These are phyloP conservation scores for Clunio marinus DNA, from an alignment of 2,888 invertebrate genomes.

Conservation along the genomic window DNA sequence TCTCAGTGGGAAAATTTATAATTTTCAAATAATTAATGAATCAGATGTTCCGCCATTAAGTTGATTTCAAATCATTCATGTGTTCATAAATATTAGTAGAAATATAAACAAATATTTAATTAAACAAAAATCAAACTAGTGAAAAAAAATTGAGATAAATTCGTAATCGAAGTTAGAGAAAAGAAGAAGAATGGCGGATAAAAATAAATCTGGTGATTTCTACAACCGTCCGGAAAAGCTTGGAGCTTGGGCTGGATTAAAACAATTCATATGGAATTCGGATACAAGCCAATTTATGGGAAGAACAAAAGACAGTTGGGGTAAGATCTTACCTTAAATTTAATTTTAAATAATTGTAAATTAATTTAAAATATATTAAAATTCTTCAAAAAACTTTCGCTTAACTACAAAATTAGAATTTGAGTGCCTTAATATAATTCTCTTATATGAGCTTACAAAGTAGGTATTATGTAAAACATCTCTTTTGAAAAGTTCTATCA, in stretches of 20 bases:
- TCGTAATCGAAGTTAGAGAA: not conserved
- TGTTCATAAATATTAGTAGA: not conserved
- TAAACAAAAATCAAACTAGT: not conserved
- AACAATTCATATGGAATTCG: conserved; percentile 83
- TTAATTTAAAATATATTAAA: too few relatives aligned
- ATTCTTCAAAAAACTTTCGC: too few relatives aligned
- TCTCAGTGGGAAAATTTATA: not conserved
- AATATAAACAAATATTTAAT: not conserved
- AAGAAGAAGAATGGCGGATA: conserved; percentile 62
- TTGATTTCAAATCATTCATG: not conserved
- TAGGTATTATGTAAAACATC: too few relatives aligned
- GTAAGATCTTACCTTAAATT: conserved; percentile 76
- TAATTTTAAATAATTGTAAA: too few relatives aligned
- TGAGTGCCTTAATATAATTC: too few relatives aligned
- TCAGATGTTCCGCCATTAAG: not conserved
- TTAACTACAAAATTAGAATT: too few relatives aligned
- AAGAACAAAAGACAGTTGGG: conserved; percentile 89
- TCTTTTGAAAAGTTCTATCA: too few relatives aligned
- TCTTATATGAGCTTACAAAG: too few relatives aligned
- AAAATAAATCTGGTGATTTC: conserved; percentile 65
- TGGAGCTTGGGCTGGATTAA: conserved; percentile 80
- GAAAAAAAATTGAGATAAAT: conserved; percentile 5
- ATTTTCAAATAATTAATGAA: too few relatives aligned
- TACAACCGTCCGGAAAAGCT: conserved; percentile 76
- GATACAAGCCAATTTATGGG: conserved; percentile 90